Conservation (phyloP, 2,888 invertebrate species). For the Hypena proboscidalis region DNA sequence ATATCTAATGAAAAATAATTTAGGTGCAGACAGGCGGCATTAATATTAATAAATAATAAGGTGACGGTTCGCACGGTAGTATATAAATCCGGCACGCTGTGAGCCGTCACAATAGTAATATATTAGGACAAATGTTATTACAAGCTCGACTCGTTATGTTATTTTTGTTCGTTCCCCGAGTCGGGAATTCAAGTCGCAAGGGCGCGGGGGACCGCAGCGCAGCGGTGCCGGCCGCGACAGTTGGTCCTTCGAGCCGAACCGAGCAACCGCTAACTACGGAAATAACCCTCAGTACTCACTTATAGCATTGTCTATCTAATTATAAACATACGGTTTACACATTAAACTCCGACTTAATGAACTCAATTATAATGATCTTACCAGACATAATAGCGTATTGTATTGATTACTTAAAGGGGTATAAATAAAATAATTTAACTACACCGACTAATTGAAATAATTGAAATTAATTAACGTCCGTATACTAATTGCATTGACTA, state of each 20-base stretch:
- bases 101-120: constrained; percentile 81
- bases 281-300: constrained; percentile 21
- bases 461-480: too few relatives aligned
- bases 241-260: constrained; percentile 17
- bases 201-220: constrained; percentile 38
- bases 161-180: constrained; percentile 74
- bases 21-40: constrained; percentile 70
- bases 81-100: constrained; percentile 74
- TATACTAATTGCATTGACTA: too few relatives aligned
- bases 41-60: constrained; percentile 80
- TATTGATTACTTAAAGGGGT: too few relatives aligned
- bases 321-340: constrained; percentile 2
- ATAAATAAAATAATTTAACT: too few relatives aligned
- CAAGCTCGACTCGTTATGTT: constrained; percentile 80
- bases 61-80: constrained; percentile 75
- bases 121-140: constrained; percentile 84
- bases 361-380: too few relatives aligned
- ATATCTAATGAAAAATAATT: constrained; percentile 76
- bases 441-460: too few relatives aligned
- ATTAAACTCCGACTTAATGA: neutral
- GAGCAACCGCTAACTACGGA: constrained; percentile 22
- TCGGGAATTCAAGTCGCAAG: constrained; percentile 59
- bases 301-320: constrained; percentile 6
- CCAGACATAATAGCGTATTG: too few relatives aligned
- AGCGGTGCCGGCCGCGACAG: constrained; percentile 23